Conservation (phyloP, 2,888 invertebrate genomes). For the Leucozona laternaria region DNA sequence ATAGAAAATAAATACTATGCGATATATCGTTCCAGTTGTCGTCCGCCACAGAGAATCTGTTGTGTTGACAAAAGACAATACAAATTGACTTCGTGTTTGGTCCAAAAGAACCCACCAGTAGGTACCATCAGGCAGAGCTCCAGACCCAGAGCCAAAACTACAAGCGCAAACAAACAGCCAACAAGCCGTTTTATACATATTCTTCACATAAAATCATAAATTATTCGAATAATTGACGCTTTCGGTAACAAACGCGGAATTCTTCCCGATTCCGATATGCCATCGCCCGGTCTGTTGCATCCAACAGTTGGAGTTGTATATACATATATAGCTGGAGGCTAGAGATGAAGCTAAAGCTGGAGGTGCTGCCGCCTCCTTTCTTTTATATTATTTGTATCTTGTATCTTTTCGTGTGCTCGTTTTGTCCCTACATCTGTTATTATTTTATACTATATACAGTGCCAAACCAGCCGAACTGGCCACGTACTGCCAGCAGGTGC, state of each 20-base stretch:
- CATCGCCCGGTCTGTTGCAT: slow-evolving; percentile 45
- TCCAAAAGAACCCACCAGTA: slow-evolving; percentile 55
- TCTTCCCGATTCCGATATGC: slow-evolving; percentile 61
- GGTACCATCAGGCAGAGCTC: slow-evolving; percentile 6
- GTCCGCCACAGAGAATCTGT: slow-evolving; percentile 72
- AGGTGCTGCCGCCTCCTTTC: slow-evolving; percentile 53
- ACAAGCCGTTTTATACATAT: slow-evolving; percentile 77
- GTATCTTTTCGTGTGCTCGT: slow-evolving; percentile 66
- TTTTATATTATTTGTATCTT: slow-evolving; percentile 66
- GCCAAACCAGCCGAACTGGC: slow-evolving; percentile 31
- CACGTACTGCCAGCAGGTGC: slow-evolving; percentile 12
- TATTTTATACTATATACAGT: slow-evolving; percentile 8
- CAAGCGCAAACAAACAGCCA: slow-evolving; percentile 60
- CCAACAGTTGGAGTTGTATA: not conserved
- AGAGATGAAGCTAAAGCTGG: not conserved
- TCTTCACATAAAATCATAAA: slow-evolving; percentile 83
- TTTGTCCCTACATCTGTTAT: slow-evolving; percentile 69
- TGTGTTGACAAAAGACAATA: slow-evolving; percentile 75
- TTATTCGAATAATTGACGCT: slow-evolving; percentile 83
- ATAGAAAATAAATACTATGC: slow-evolving; percentile 70
- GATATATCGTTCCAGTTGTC: slow-evolving; percentile 74
- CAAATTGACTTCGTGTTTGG: slow-evolving; percentile 76
- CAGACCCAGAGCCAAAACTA: slow-evolving; percentile 25
- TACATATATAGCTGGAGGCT: not conserved
- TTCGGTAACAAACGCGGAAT: slow-evolving; percentile 79